Evolutionary conservation across 2,113 vertebrate genomes (phyloP), one percentile per base, ranked within the genome.

Genomic region (Clarias batrachus): DNA sequence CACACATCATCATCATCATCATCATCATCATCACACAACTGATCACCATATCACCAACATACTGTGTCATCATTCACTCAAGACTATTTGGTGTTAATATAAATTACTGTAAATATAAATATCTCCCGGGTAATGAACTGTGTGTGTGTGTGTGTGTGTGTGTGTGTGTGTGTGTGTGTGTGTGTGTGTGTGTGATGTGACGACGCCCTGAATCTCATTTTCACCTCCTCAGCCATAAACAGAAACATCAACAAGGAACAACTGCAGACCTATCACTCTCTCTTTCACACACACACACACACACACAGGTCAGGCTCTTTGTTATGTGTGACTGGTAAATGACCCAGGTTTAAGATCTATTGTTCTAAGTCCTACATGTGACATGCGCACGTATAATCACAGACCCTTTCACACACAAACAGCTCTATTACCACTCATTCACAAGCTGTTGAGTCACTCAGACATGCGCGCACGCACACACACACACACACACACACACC

Each of bases 381-480:
- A 57, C 17, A 82, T 86, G 85, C 82, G 62, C 87, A 79, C 86
- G 37, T 62, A 30, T 33, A 59, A 54, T 54, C 17, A 73, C 30
- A 73, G 70, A 41, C 70, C 33, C 68, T 23, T 14, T 4, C n/a
- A 68, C 65, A 68, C n/a, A 27, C 27, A 30, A n/a, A 30, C n/a
- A 23, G 48, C 48, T 48, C 48, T 5, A 48, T 48, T 48, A 48
- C 25, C 62, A 63, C 62, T 21, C 62, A 63, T 19, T 21, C 60
- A 63, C 60, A 63, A 48, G 48, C 48, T 48, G 48, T 48, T 48
- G 48, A 48, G 48, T 48, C 48, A 6, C 41, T 41, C 41, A 68
- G 27, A 71, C 66, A 37, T 33, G 19, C 68, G 41, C 17, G 19
- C 68, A 71, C 27, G 37, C 17, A 71, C 70, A 41, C 70, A 73